A percentile compares a stretch with the other conserved stretches of the same genome.
phyloP scores from a whole-genome alignment of 2,113 vertebrate genomes.

The Ibidorhyncha struthersii region DNA sequence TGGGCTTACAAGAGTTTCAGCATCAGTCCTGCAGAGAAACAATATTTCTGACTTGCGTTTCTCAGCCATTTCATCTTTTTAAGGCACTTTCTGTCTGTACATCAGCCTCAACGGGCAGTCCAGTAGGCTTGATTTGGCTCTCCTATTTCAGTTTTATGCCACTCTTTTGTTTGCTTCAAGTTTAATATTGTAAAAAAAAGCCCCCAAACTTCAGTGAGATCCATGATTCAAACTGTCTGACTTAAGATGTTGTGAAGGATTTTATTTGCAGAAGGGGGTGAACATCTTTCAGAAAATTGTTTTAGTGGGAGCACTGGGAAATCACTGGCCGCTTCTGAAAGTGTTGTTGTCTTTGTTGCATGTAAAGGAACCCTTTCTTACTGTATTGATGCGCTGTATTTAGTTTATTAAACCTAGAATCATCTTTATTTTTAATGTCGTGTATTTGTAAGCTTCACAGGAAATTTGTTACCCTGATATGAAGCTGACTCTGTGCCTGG shows the following conservation, averaged over 20 bases:
- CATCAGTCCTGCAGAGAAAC: background rate
- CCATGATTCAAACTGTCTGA: rapidly evolving
- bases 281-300: background rate
- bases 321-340: background rate
- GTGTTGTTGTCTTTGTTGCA: rapidly evolving
- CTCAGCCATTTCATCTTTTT: background rate
- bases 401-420: background rate
- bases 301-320: background rate
- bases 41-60: rapidly evolving
- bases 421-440: background rate
- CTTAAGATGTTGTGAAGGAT: background rate
- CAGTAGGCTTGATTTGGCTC: background rate
- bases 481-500: background rate
- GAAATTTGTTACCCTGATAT: background rate
- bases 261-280: background rate
- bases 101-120: rapidly evolving
- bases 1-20: background rate
- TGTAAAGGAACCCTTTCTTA: background rate
- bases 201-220: background rate
- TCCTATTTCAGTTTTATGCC: background rate
- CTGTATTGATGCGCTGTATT: rapidly evolving
- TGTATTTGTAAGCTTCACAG: background rate
- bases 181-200: background rate
- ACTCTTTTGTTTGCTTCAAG: background rate
- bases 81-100: background rate